phyloP scores from a whole-genome alignment of 2,888 invertebrate species.

The Eristalinus aeneus region DNA sequence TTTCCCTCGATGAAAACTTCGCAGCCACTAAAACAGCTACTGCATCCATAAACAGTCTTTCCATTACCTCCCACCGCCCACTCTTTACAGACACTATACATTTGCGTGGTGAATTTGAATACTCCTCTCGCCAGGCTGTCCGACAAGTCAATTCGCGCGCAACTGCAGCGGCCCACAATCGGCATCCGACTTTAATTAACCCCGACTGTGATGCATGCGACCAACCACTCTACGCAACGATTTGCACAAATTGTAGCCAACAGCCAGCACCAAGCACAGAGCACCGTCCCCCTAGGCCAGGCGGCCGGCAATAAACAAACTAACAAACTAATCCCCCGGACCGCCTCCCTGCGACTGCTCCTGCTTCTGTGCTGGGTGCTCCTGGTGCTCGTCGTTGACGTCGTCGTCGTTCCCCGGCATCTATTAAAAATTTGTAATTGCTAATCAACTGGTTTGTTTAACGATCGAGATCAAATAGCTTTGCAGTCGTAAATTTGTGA shows the following conservation, averaged over 20 bases:
- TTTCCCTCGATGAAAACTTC: not conserved
- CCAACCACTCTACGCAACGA: conserved; percentile 30
- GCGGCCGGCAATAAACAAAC: conserved; percentile 47
- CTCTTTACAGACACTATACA: not conserved
- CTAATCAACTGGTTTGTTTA: conserved; percentile 69
- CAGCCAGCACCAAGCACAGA: not conserved
- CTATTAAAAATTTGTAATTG: conserved; percentile 69
- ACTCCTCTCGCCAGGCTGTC: not conserved
- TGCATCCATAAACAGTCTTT: not conserved
- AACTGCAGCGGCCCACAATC: conserved; percentile 18
- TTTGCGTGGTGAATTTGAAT: not conserved
- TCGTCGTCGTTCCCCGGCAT: conserved; percentile 7
- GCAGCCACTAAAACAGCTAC: not conserved
- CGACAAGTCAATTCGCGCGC: conserved; percentile 55
- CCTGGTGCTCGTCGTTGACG: not conserved
- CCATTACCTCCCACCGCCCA: not conserved
- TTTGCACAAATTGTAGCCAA: conserved; percentile 49
- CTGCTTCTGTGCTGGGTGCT: not conserved
- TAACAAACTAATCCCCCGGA: conserved; percentile 52
- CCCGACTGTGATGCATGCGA: conserved; percentile 20
- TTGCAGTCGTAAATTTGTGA: conserved; percentile 63
- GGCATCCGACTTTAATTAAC: conserved; percentile 53
- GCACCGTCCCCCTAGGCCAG: conserved; percentile 23
- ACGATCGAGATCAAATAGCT: conserved; percentile 62
- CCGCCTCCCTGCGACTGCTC: not conserved